These are phyloP conservation scores for Turnix velox DNA, from an alignment of 2,113 vertebrate genomes.

Conservation along the genomic window DNA sequence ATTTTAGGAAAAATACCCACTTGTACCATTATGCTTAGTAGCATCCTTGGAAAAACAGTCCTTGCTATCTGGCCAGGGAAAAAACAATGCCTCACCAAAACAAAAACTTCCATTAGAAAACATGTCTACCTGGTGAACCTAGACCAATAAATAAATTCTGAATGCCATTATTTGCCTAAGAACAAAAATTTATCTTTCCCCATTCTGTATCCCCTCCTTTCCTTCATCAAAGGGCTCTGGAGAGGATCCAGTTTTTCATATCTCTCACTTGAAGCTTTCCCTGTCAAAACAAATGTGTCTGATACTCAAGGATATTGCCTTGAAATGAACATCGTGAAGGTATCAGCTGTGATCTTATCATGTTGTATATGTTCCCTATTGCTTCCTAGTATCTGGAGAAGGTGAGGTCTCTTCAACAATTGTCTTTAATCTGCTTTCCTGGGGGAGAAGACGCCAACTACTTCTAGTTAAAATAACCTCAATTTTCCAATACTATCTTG, in stretches of 20 bases:
- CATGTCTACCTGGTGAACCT: background rate
- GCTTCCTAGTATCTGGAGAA: background rate
- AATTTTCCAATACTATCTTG: background rate
- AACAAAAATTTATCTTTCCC: background rate
- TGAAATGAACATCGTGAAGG: background rate
- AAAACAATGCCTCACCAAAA: background rate
- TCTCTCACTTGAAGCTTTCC: background rate
- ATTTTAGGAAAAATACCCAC: background rate
- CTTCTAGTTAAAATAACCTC: background rate
- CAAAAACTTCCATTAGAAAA: background rate
- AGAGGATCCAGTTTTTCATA: background rate
- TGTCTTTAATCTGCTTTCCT: background rate
- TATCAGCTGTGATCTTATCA: background rate
- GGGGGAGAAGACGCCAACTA: background rate
- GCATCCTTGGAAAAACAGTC: background rate
- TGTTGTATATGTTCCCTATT: background rate
- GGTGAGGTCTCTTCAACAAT: background rate
- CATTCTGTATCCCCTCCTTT: background rate
- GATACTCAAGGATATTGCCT: background rate
- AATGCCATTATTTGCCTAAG: background rate
- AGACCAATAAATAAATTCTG: background rate
- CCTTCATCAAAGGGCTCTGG: background rate
- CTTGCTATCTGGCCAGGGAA: background rate
- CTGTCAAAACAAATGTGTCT: background rate
- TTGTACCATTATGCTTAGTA: background rate